Percentiles rank a stretch among this genome's conserved stretches.
Conservation (phyloP, 1,140 invertebrate species). For the Mamestra configurata region DNA sequence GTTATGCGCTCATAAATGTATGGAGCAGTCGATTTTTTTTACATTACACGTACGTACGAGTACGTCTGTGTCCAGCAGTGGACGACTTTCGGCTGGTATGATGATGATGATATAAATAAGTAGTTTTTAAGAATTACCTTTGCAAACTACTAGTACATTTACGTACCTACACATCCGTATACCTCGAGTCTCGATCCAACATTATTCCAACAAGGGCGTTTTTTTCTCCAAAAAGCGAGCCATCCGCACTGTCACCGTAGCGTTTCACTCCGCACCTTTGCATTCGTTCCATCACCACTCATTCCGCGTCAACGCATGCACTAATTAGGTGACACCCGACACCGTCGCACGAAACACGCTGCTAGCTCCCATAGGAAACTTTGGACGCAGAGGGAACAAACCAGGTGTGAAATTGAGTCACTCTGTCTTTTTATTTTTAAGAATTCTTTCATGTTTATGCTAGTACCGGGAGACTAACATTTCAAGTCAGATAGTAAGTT, state of each 20-base stretch:
- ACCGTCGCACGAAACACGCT: conserved; percentile 62
- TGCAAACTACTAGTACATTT: neutral
- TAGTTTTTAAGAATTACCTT: too few species aligned
- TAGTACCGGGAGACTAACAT: too few species aligned
- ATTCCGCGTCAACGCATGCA: conserved; percentile 82
- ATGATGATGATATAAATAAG: neutral
- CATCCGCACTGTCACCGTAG: conserved; percentile 48
- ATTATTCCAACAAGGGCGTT: conserved; percentile 25
- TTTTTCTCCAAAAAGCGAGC: conserved; percentile 46
- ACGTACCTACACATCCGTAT: too few species aligned
- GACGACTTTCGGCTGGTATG: too few species aligned
- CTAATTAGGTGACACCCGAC: conserved; percentile 84
- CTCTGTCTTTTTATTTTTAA: conserved; percentile 29
- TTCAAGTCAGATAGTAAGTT: too few species aligned
- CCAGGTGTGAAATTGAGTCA: conserved; percentile 78
- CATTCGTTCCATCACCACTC: conserved; percentile 72
- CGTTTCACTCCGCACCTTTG: conserved; percentile 75
- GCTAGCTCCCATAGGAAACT: conserved; percentile 78
- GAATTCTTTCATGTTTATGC: conserved; percentile 6
- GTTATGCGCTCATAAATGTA: too few species aligned
- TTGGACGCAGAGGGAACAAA: conserved; percentile 62
- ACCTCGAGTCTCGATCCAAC: neutral
- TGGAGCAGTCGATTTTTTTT: too few species aligned
- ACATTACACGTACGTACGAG: too few species aligned
- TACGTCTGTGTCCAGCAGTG: too few species aligned